Percentiles rank a stretch among this genome's conserved stretches.
These are phyloP conservation scores for Cebidichthys violaceus DNA, from an alignment of 2,113 vertebrate species.

Conservation along the genomic window DNA sequence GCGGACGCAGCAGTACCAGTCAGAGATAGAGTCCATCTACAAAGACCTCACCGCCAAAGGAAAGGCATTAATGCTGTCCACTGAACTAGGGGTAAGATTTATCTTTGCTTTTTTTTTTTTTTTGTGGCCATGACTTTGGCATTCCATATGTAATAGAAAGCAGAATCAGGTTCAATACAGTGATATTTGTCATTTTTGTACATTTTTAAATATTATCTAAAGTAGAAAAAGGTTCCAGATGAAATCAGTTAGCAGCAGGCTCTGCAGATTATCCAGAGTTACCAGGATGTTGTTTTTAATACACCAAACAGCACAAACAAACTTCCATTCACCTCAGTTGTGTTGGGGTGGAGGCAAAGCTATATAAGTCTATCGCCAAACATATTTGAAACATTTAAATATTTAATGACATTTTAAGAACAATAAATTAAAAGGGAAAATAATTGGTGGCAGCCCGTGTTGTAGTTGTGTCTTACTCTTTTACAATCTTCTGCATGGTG, in stretches of 20 bases:
- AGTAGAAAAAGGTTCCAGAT: background rate
- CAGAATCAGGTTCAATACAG: background rate
- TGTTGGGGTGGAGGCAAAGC: background rate
- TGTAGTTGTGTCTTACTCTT: background rate
- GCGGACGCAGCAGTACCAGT: constrained; percentile 95
- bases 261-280: background rate
- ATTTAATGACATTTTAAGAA: background rate
- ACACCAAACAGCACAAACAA: background rate
- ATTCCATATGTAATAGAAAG: background rate
- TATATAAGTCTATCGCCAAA: background rate
- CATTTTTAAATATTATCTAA: background rate
- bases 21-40: constrained; percentile 96
- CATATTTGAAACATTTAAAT: background rate
- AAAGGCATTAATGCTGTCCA: constrained; percentile 92
- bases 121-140: background rate
- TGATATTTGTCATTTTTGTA: background rate
- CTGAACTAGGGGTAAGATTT: constrained; percentile 91
- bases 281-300: background rate
- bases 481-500: background rate
- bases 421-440: background rate
- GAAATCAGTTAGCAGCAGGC: background rate
- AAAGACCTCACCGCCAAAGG: constrained; percentile 96
- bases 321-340: background rate
- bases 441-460: background rate
- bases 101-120: background rate